phyloP scores from a whole-genome alignment of 2,113 vertebrate genomes.

The Pungitius pungitius region DNA sequence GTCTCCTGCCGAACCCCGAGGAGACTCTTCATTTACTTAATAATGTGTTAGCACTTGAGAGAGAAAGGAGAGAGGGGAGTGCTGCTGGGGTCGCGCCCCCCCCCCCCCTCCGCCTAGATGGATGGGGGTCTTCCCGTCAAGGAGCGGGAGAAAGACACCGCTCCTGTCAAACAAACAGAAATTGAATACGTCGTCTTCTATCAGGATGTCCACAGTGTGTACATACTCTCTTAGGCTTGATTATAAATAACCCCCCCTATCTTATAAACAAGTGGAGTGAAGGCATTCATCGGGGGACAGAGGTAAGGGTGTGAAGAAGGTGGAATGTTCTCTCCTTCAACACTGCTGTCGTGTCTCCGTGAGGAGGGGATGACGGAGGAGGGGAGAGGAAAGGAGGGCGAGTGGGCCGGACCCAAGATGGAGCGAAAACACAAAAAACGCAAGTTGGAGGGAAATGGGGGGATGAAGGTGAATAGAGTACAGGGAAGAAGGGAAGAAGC shows the following conservation, averaged over 20 bases:
- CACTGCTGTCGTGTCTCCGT: conserved; percentile 77
- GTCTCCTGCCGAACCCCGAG: conserved; percentile 79
- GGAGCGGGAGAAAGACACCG: conserved; percentile 89
- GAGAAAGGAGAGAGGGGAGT: conserved; percentile 86
- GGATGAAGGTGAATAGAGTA: conserved; percentile 8
- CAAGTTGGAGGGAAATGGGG: conserved; percentile 70
- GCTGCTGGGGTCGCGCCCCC: conserved; percentile 89
- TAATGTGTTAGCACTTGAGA: conserved; percentile 95
- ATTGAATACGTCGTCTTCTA: conserved; percentile 93
- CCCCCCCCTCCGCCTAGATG: conserved; percentile 88
- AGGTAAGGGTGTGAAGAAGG: conserved; percentile 86
- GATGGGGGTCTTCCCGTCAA: conserved; percentile 93
- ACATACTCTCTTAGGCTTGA: conserved; percentile 91
- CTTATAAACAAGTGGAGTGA: conserved; percentile 92
- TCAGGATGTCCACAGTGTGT: conserved; percentile 93
- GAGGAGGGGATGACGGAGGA: background rate
- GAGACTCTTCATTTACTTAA: conserved; percentile 94
- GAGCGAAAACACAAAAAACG: conserved; percentile 85
- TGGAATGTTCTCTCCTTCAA: conserved; percentile 85
- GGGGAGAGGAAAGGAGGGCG: conserved; percentile 79
- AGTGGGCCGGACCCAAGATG: conserved; percentile 66
- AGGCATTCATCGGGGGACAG: conserved; percentile 91
- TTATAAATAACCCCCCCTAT: conserved; percentile 91
- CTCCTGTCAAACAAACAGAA: conserved; percentile 98
- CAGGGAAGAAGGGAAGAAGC: no score